Evolutionary conservation across 2,797 vertebrate species (phyloP), one percentile per base, ranked within the genome.

Genomic region (Mycteria americana): DNA sequence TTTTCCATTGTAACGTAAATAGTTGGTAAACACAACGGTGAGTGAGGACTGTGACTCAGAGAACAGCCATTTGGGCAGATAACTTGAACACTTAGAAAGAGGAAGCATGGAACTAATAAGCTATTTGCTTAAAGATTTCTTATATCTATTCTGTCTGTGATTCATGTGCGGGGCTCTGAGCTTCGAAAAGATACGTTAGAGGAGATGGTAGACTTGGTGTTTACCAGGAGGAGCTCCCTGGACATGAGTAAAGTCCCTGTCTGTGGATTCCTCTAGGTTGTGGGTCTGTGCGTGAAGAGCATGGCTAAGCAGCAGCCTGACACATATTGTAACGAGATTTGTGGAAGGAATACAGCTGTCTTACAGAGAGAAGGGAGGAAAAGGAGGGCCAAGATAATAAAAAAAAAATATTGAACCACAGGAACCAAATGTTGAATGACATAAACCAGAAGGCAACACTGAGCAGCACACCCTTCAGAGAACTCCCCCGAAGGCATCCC

Each of bases 1-100:
- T 91, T 91, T 96, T 95, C 93, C 33, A 3, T 51, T 85, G 68
- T 75, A 95, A 72, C 65, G 74, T 83, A 81, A 94, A 92, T 53
- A 75, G 78, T 62, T 80, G 72, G 85, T 89, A 93, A 96, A 88
- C 57, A 77, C 76, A 70, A 31, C 75, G 53, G 41, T 50, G 72
- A 96, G 37, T 27, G 73, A 83, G 30, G 33, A 88, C 88, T 83
- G 53, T 72, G 76, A 78, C 43, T 88, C 46, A 63, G 23, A 74
- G 79, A 93, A 39, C 76, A 93, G 76, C 25, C 73, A 54, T 90
- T 88, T 78, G 82, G 35, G 62, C 69, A 82, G 70, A 92, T 50
- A 91, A 62, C 65, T 68, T 53, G 22, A 89, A 51, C 50, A 39
- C 31, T 90, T 78, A 68, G 50, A 65, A 94, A 92, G 45, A 83